Evolutionary conservation across 2,113 vertebrate genomes (phyloP).

Genomic region (Petrocephalus microphthalmus): DNA sequence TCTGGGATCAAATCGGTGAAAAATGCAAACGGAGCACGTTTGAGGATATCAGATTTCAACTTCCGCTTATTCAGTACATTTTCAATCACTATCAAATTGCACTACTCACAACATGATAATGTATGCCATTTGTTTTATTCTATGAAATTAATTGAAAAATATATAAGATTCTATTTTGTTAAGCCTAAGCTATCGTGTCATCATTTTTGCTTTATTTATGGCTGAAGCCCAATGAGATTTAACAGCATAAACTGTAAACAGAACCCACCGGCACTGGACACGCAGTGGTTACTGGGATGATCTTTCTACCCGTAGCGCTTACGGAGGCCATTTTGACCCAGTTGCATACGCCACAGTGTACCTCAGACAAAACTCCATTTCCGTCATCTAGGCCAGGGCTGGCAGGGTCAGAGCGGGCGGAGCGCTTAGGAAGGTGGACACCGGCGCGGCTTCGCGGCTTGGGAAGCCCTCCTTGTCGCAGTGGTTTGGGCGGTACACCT

Average conservation of each 20-base stretch:
- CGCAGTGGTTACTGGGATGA: not conserved
- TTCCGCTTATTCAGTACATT: not conserved
- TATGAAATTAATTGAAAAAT: not conserved
- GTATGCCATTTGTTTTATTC: not conserved
- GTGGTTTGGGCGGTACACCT: not conserved
- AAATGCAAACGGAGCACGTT: conserved; percentile 1
- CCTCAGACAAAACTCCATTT: conserved; percentile 10
- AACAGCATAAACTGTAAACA: not conserved
- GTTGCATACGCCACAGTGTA: conserved; percentile 30
- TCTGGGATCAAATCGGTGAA: not conserved
- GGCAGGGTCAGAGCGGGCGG: not conserved
- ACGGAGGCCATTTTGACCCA: conserved; percentile 51
- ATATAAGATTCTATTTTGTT: not conserved
- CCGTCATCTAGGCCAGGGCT: conserved; percentile 3
- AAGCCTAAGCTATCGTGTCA: not conserved
- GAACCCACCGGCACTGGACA: not conserved
- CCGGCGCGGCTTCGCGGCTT: not conserved
- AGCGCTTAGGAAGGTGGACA: not conserved
- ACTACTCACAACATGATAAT: not conserved
- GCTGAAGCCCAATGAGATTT: not conserved
- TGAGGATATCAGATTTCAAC: not conserved
- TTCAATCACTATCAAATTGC: not conserved
- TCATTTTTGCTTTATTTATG: not conserved
- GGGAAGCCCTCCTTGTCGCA: not conserved
- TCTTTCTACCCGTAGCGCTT: not conserved